A percentile compares a stretch with the other conserved stretches of the same genome.
These are phyloP conservation scores for Jacana jacana DNA, from an alignment of 2,113 vertebrate genomes.

Conservation along the genomic window DNA sequence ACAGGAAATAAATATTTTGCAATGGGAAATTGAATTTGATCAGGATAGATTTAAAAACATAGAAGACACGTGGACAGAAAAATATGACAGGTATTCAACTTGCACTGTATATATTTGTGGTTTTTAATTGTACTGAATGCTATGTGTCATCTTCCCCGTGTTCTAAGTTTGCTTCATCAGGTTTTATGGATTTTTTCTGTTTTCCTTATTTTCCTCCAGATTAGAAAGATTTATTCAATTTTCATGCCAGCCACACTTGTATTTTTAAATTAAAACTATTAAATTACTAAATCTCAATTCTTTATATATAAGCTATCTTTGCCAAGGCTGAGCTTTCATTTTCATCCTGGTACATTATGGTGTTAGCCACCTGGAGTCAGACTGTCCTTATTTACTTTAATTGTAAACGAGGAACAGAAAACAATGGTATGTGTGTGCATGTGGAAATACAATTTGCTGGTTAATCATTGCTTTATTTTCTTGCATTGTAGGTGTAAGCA, in stretches of 20 bases:
- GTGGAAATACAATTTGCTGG: background rate
- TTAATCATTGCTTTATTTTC: slow-evolving; percentile 20
- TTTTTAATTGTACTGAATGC: background rate
- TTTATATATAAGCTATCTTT: background rate
- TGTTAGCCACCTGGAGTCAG: background rate
- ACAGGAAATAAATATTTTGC: slow-evolving; percentile 90
- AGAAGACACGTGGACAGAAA: slow-evolving; percentile 85
- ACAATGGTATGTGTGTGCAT: background rate
- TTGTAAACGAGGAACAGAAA: background rate
- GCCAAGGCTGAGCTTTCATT: background rate
- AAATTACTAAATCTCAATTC: background rate
- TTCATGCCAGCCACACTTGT: background rate
- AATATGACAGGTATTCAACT: slow-evolving; percentile 81
- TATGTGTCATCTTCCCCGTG: background rate
- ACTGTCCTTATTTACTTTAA: background rate
- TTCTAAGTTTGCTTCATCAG: background rate
- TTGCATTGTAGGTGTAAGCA: background rate
- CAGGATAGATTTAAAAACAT: slow-evolving; percentile 87
- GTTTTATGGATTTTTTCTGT: background rate
- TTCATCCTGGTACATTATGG: background rate
- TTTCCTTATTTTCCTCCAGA: background rate
- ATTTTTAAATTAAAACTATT: background rate
- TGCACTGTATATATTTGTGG: background rate
- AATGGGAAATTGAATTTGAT: slow-evolving; percentile 92
- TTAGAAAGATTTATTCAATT: background rate